phyloP scores from a whole-genome alignment of 2,888 invertebrate species.

The Lamellibrachia satsuma region DNA sequence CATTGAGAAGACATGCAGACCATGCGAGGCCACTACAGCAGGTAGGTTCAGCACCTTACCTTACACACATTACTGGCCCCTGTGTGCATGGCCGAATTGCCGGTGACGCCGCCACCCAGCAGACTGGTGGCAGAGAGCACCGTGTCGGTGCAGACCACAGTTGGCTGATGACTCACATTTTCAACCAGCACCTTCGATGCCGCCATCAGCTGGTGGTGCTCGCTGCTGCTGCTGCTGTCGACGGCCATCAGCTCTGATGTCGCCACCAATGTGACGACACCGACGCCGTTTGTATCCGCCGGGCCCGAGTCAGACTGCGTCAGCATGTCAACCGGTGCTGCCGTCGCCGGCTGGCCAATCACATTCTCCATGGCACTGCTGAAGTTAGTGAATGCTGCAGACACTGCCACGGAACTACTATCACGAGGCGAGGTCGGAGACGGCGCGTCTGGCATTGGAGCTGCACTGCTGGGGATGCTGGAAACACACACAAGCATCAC shows the following conservation, averaged over 20 bases:
- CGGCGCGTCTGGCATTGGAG: neutral
- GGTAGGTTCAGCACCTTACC: conserved; percentile 17
- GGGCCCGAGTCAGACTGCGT: neutral
- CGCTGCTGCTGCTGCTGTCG: neutral
- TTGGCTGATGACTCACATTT: conserved; percentile 20
- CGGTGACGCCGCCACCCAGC: neutral
- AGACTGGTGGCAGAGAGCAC: conserved; percentile 8
- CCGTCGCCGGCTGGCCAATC: neutral
- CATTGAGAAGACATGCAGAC: conserved; percentile 4
- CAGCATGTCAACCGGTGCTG: neutral
- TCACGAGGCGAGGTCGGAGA: conserved; percentile 8
- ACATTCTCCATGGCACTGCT: neutral
- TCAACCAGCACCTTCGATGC: conserved; percentile 1
- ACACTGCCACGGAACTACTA: neutral
- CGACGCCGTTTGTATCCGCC: neutral
- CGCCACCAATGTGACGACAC: neutral
- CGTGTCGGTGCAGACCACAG: neutral
- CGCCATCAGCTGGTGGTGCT: conserved; percentile 19
- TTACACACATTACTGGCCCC: conserved; percentile 17
- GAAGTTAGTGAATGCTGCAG: conserved; percentile 17
- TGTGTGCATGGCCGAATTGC: neutral
- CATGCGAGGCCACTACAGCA: conserved; percentile 13
- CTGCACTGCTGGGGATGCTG: conserved; percentile 14
- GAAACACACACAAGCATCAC: neutral
- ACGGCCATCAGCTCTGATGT: neutral